Percentiles rank a stretch among this genome's conserved stretches.
phyloP scores from a whole-genome alignment of 2,888 invertebrate genomes.

The Horisme vitalbata region DNA sequence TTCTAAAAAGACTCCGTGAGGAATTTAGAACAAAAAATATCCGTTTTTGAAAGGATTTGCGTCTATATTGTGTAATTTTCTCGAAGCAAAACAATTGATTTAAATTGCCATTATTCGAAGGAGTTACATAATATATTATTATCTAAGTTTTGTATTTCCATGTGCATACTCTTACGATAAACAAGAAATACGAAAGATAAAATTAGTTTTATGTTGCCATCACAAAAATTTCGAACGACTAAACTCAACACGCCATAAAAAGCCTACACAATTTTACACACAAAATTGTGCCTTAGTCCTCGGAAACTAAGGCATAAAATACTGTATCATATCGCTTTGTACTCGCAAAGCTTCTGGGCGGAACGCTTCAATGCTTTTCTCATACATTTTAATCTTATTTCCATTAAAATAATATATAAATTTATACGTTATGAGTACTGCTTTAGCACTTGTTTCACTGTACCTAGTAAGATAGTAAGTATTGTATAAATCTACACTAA shows the following conservation, averaged over 20 bases:
- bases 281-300: background rate
- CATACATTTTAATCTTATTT: slow-evolving; percentile 47
- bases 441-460: slow-evolving; percentile 12
- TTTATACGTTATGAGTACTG: slow-evolving; percentile 9
- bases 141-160: no score
- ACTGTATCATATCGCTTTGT: slow-evolving; percentile 53
- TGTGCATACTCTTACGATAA: no score
- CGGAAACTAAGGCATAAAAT: no score
- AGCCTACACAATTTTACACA: background rate
- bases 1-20: no score
- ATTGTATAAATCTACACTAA: no score
- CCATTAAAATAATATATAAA: background rate
- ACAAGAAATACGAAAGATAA: no score
- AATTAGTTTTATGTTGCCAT: background rate
- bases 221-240: slow-evolving; percentile 2
- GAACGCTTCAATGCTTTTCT: slow-evolving; percentile 73
- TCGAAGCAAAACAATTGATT: no score
- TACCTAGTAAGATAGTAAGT: slow-evolving; percentile 1
- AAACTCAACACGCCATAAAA: slow-evolving; percentile 1
- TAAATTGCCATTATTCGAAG: no score
- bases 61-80: no score
- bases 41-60: no score
- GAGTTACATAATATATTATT: no score
- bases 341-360: slow-evolving; percentile 61
- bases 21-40: no score